These are phyloP conservation scores for Drosophila fuyamai DNA, from an alignment of 1,140 invertebrate species.

Conservation along the genomic window DNA sequence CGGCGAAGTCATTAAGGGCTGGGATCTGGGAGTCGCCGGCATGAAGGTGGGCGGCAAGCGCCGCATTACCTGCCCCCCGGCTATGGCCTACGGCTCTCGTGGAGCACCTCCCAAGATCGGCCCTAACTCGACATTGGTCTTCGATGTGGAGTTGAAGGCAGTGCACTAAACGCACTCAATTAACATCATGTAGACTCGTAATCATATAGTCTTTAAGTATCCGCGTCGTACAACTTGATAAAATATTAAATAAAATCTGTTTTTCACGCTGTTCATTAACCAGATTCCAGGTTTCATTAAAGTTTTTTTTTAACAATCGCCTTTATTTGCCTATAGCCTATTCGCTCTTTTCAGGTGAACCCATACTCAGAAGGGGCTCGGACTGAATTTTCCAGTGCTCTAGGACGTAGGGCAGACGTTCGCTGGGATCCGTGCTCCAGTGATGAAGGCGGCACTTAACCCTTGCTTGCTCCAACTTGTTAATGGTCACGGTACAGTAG, in stretches of 20 bases:
- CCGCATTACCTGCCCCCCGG: slow-evolving; percentile 92
- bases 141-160: slow-evolving; percentile 94
- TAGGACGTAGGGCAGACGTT: slow-evolving; percentile 86
- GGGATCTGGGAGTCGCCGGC: slow-evolving; percentile 94
- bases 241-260: slow-evolving; percentile 46
- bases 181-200: slow-evolving; percentile 51
- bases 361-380: slow-evolving; percentile 85
- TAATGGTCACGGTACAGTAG: slow-evolving; percentile 91
- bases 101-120: slow-evolving; percentile 94
- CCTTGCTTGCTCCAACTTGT: slow-evolving; percentile 89
- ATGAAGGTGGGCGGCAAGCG: slow-evolving; percentile 98
- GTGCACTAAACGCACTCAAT: slow-evolving; percentile 87
- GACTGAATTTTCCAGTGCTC: slow-evolving; percentile 86
- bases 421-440: slow-evolving; percentile 87
- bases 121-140: slow-evolving; percentile 92
- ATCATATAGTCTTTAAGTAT: slow-evolving; percentile 47
- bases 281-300: no score
- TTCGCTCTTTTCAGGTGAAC: slow-evolving; percentile 9
- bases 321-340: slow-evolving; percentile 30
- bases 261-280: slow-evolving; percentile 52
- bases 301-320: slow-evolving; percentile 5
- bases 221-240: slow-evolving; percentile 22
- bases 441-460: slow-evolving; percentile 90
- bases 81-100: slow-evolving; percentile 93
- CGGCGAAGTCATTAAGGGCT: slow-evolving; percentile 95